Conservation (phyloP, 2,888 invertebrate genomes). For the Uropetala carovei region DNA sequence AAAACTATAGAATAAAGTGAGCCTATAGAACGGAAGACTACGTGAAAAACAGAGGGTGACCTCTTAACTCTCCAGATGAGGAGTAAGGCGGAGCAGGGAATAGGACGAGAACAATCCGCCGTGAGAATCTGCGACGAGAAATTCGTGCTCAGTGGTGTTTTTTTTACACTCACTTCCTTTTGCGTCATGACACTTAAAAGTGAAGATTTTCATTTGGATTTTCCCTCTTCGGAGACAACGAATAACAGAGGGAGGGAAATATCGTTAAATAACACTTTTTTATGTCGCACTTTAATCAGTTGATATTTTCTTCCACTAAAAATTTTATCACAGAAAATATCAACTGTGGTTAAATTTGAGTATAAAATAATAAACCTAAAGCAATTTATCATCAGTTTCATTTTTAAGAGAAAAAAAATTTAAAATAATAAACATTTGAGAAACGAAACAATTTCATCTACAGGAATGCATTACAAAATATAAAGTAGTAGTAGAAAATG, state of each 20-base stretch:
- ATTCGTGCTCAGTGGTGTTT: background rate
- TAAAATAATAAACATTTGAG: too few relatives aligned
- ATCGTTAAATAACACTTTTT: background rate
- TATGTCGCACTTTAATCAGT: background rate
- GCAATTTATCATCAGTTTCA: background rate
- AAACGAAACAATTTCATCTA: too few relatives aligned
- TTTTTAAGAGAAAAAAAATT: too few relatives aligned
- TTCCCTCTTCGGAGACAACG: too few relatives aligned
- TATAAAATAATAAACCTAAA: background rate
- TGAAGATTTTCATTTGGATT: background rate
- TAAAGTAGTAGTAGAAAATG: too few relatives aligned
- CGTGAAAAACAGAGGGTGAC: slow-evolving; percentile 21
- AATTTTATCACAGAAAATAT: background rate
- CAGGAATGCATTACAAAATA: too few relatives aligned
- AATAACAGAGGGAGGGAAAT: too few relatives aligned
- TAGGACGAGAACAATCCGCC: background rate
- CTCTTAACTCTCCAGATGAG: background rate
- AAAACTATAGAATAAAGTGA: too few relatives aligned
- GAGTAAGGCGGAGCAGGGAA: background rate
- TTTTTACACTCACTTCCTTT: background rate
- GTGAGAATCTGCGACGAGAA: slow-evolving; percentile 20
- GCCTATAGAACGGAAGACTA: background rate
- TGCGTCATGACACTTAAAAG: background rate
- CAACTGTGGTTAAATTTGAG: background rate
- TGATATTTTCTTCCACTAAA: background rate